These are phyloP conservation scores for Carlito syrichta DNA, from an alignment of 2,113 vertebrate species.

Conservation along the genomic window DNA sequence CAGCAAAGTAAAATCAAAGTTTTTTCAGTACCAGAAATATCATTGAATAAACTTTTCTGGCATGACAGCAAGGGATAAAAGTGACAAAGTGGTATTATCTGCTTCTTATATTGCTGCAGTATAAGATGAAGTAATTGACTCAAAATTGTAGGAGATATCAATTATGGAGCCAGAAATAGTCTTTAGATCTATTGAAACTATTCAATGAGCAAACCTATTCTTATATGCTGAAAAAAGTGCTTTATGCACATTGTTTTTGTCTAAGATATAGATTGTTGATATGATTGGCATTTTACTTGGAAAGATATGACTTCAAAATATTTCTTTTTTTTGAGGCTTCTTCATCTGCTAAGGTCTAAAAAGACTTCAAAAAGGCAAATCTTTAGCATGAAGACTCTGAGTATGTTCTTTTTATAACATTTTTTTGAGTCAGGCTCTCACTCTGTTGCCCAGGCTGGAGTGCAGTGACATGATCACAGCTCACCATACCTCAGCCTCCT, in stretches of 20 bases:
- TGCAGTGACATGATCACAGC: no score
- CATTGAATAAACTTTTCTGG: not conserved
- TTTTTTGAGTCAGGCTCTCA: no score
- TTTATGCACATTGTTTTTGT: not conserved
- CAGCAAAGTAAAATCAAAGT: not conserved
- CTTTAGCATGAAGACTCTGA: not conserved
- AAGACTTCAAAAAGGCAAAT: conserved; percentile 17
- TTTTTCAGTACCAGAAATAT: not conserved
- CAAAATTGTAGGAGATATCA: not conserved
- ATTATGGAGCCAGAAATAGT: not conserved
- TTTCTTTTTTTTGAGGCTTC: not conserved
- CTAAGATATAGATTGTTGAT: not conserved
- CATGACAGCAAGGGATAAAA: not conserved
- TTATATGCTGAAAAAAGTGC: not conserved
- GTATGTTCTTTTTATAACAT: not conserved
- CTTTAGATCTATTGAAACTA: not conserved
- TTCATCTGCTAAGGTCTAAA: not conserved
- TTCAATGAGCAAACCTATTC: not conserved
- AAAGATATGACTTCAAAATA: not conserved
- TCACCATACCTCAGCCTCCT: no score
- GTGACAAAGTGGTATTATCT: not conserved
- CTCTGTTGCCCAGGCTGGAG: no score
- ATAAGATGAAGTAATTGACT: not conserved
- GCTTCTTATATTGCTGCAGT: not conserved
- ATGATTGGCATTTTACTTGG: conserved; percentile 9